phyloP scores from a whole-genome alignment of 1,140 invertebrate genomes.

The Polypedilum pembai region DNA sequence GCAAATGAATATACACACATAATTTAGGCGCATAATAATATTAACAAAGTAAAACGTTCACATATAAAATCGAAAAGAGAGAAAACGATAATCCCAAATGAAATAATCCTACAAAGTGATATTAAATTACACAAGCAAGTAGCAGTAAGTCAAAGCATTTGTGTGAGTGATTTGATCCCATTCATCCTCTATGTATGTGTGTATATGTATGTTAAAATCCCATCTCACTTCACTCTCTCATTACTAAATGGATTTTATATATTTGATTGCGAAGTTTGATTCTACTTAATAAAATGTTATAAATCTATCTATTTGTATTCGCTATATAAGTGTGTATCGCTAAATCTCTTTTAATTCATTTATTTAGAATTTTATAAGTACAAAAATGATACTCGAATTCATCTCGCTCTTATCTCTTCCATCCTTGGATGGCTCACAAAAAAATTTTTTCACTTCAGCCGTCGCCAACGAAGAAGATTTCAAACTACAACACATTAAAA shows the following conservation, averaged over 20 bases:
- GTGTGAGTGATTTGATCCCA: not conserved
- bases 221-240: not conserved
- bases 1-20: not conserved
- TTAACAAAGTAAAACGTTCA: not conserved
- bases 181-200: not conserved
- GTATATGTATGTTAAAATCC: too few species aligned
- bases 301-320: not conserved
- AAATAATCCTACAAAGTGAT: conserved; percentile 20
- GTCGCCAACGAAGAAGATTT: not conserved
- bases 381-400: conserved; percentile 7
- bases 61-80: not conserved
- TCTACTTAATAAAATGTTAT: not conserved
- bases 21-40: conserved; percentile 11
- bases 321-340: not conserved
- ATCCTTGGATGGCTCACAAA: not conserved
- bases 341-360: conserved; percentile 25
- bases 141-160: not conserved
- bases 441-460: not conserved
- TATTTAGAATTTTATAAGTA: conserved; percentile 19
- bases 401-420: not conserved
- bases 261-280: conserved; percentile 1
- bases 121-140: not conserved
- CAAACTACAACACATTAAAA: too few species aligned
- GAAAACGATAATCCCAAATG: conserved; percentile 25
- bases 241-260: not conserved